Evolutionary conservation across 1,140 invertebrate species (phyloP), one percentile per base, ranked within the genome.

Genomic region (Brachystomella parvula): DNA sequence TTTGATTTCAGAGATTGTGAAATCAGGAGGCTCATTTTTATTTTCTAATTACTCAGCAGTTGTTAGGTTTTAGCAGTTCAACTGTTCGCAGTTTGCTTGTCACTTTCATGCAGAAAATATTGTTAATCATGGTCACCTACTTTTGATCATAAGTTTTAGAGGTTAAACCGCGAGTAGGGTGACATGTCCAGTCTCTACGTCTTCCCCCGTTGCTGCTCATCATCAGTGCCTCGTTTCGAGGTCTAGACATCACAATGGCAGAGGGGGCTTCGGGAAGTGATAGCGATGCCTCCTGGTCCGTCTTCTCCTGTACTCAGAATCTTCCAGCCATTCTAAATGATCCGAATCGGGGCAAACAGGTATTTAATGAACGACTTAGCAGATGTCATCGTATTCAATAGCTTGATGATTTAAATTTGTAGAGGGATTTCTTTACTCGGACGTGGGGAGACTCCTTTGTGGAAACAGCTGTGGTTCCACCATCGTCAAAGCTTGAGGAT

Each of bases 381-480:
- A 9, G 26, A n/a, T n/a, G 33, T 28, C 30, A 31, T 17, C 9
- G 21, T 12, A 39, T 15, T 3, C 44, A 26, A 64, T 33, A 32
- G 32, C 60, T 66, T 44, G 66, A 3, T 21, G 64, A 6, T n/a
- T 66, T 32, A 32, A 44, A 39, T 65, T 76, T 76, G 75, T 79
- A 78, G 81, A 81, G 79, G 73, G 92, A 95, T 76, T 94, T 99
- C 74, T 94, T 99, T 75, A 96, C 94, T 0, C 94, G 93, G 78
- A 95, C 93, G 69, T 99, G 96, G 96, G 96, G 96, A 47, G 94
- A 96, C 75, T 84, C 84, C 65, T 98, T 98, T 79, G 83, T 95
- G 6, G 93, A 96, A 67, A 87, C 87, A 72, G 78, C 81, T 29
- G 82, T 86, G 21, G 85, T 96, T 75, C 83, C 86, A 26, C 84